Evolutionary conservation across 1,140 invertebrate species (phyloP), one percentile per base, ranked within the genome.

Genomic region (Drosophila erecta): DNA sequence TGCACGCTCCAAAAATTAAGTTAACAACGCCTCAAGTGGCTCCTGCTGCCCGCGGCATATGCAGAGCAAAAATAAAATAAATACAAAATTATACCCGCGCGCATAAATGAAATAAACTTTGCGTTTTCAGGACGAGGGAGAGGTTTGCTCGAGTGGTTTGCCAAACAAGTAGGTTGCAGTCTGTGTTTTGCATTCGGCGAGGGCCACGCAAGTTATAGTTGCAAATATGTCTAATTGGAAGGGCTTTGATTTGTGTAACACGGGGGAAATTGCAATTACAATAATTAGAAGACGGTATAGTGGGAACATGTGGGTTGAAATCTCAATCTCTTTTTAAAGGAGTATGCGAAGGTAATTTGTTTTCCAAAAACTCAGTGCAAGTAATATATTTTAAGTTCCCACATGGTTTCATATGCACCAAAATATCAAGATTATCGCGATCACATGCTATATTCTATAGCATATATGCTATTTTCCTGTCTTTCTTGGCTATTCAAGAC

Each of bases 1-100:
- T 86, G 89, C 86, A 90, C 81, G 86, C 86, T 90, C 86, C 86
- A 90, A 86, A 90, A 87, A 89, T 89, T 90, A 89, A 89, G 84
- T 89, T 89, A 89, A 89, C 85, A 89, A 89, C 84, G 85, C 61
- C 86, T 84, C 73, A 71, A 89, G 84, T 77, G 85, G 67, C 67
- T 56, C 33, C 73, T 70, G 62, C 64, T 66, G 79, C 79, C 79
- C 76, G 74, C 58, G 55, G 76, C 67, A 47, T 77, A 73, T 71
- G 76, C 76, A 79, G 76, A 40, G 51, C 76, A 70, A 47, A 67
- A 65, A 60, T 38, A 38, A 65, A 11, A 43, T 53, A 47, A 50
- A 53, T 57, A 56, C 24, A 50, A 67, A 35, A 27, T 24, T 65
- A 53, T 27, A 15, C 6, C 27, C 11, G 27, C 44, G 46, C 46